phyloP scores from a whole-genome alignment of 2,888 invertebrate species.

The Chloroclysta siterata region DNA sequence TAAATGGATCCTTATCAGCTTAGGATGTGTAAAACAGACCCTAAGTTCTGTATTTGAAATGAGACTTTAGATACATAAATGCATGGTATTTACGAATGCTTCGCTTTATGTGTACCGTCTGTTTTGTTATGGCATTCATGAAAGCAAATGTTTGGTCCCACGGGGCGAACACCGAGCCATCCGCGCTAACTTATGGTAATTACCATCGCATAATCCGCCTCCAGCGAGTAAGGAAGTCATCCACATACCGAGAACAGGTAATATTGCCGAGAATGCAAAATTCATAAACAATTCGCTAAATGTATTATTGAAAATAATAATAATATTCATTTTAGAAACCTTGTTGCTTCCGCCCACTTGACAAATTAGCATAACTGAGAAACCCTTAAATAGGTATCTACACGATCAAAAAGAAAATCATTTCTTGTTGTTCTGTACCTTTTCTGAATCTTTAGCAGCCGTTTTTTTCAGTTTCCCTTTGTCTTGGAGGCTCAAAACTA shows the following conservation, averaged over 20 bases:
- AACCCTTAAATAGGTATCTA: not conserved
- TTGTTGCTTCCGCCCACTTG: not conserved
- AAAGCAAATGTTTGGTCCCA: slow-evolving; percentile 76
- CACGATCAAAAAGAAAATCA: not conserved
- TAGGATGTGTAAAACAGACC: not conserved
- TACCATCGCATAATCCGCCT: slow-evolving; percentile 69
- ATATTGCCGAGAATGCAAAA: slow-evolving; percentile 23
- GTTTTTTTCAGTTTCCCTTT: slow-evolving; percentile 11
- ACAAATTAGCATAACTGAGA: not conserved
- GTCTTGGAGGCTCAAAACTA: slow-evolving; percentile 51
- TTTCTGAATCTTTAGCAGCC: slow-evolving; percentile 21
- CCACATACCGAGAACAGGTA: slow-evolving; percentile 23
- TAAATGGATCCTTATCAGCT: not conserved
- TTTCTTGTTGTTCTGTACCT: slow-evolving; percentile 15
- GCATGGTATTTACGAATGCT: slow-evolving; percentile 67
- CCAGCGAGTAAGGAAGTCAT: slow-evolving; percentile 46
- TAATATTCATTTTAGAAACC: slow-evolving; percentile 3
- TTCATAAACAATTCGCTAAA: slow-evolving; percentile 15
- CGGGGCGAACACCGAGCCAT: slow-evolving; percentile 63
- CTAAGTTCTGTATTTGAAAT: not conserved
- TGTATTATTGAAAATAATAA: slow-evolving; percentile 11
- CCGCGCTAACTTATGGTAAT: slow-evolving; percentile 77
- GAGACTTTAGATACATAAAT: not conserved
- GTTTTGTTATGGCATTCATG: slow-evolving; percentile 81
- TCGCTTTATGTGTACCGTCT: slow-evolving; percentile 62